These are phyloP conservation scores for Pocillopora meandrina DNA, from an alignment of 92 coral and sea anemone genomes.

Conservation along the genomic window DNA sequence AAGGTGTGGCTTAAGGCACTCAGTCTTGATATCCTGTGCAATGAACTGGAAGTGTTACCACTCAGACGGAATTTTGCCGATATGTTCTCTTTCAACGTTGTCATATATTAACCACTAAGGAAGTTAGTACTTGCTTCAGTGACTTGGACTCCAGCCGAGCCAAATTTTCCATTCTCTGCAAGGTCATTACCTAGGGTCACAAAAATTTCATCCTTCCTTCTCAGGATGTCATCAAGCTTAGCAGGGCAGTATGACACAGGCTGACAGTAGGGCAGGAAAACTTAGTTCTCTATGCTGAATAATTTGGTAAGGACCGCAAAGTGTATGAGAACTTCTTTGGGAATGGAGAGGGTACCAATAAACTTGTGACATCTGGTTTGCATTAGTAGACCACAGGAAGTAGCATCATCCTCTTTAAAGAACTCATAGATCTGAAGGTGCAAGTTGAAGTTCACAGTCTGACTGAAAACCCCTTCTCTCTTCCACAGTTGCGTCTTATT, in stretches of 20 bases:
- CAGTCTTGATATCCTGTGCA: slow-evolving; percentile 53
- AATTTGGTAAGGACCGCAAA: slow-evolving; percentile 53
- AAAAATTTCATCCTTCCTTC: slow-evolving; percentile 38
- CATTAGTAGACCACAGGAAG: slow-evolving; percentile 37
- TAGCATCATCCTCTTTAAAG: slow-evolving; percentile 34
- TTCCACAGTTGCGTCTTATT: no score
- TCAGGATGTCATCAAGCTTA: slow-evolving; percentile 24
- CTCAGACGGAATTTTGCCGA: slow-evolving; percentile 50
- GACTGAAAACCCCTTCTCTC: no score
- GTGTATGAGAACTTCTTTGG: slow-evolving; percentile 37
- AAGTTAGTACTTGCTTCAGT: slow-evolving; percentile 36
- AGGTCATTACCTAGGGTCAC: slow-evolving; percentile 32
- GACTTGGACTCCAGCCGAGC: slow-evolving; percentile 31
- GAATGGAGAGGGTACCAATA: slow-evolving; percentile 22
- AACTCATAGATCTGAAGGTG: slow-evolving; percentile 49
- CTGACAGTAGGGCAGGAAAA: slow-evolving; percentile 47
- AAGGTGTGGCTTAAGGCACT: slow-evolving; percentile 41
- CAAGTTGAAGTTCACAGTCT: no score
- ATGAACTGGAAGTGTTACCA: slow-evolving; percentile 32
- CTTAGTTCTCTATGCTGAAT: slow-evolving; percentile 46
- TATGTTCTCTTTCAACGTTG: slow-evolving; percentile 59
- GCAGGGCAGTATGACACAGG: slow-evolving; percentile 47
- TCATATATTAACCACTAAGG: slow-evolving; percentile 35
- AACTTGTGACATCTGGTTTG: no score
- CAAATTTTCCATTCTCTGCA: slow-evolving; percentile 37